These are phyloP conservation scores for Australoheros facetus DNA, from an alignment of 2,797 vertebrate genomes.

Conservation along the genomic window DNA sequence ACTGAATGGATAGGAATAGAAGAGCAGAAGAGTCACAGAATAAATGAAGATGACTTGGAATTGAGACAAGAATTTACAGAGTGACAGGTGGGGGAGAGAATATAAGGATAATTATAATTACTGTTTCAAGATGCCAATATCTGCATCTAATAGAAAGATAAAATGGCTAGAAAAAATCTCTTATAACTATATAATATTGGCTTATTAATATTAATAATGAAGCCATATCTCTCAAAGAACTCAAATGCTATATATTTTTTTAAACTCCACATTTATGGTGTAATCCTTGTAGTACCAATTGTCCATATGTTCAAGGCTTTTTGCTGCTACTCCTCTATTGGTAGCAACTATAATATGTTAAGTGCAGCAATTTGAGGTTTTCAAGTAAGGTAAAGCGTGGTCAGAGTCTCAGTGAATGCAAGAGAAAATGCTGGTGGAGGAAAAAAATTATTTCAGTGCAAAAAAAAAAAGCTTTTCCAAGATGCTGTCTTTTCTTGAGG, in stretches of 20 bases:
- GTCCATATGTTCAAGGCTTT: background rate
- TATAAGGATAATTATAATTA: background rate
- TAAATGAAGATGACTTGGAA: background rate
- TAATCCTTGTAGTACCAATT: background rate
- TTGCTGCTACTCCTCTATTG: background rate
- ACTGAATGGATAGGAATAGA: constrained; percentile 74
- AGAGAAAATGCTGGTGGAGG: background rate
- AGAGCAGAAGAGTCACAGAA: background rate
- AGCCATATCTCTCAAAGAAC: background rate
- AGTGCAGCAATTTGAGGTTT: background rate
- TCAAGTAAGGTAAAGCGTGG: background rate
- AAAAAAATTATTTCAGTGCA: background rate
- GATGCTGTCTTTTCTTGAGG: background rate
- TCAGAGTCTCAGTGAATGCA: background rate
- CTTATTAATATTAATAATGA: background rate
- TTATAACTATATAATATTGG: background rate
- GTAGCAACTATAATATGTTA: background rate
- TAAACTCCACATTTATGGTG: background rate
- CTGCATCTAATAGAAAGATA: background rate
- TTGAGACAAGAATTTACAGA: background rate
- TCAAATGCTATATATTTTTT: background rate
- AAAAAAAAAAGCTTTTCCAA: background rate
- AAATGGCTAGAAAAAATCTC: background rate
- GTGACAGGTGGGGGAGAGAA: background rate
- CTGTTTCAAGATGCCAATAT: background rate